Conservation (phyloP, 2,888 invertebrate genomes). For the Epistrophella euchroma region DNA sequence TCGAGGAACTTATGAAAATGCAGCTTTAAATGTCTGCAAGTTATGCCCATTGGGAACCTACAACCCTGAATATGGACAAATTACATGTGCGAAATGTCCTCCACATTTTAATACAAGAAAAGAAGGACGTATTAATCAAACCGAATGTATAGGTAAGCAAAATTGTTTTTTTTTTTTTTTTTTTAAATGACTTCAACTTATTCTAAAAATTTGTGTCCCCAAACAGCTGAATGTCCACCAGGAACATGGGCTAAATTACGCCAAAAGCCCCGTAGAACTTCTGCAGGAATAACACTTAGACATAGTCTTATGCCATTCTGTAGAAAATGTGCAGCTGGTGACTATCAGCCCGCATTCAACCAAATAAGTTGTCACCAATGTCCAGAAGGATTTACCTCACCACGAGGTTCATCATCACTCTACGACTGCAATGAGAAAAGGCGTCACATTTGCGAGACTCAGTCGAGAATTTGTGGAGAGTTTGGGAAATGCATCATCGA, state of each 20-base stretch:
- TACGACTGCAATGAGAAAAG: constrained; percentile 84
- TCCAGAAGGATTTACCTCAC: constrained; percentile 85
- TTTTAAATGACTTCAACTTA: neutral
- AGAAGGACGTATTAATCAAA: constrained; percentile 83
- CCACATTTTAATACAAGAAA: constrained; percentile 85
- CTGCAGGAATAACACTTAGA: constrained; percentile 49
- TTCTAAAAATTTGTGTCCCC: neutral
- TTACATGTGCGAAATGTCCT: constrained; percentile 86
- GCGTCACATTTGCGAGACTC: constrained; percentile 83
- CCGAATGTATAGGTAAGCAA: constrained; percentile 85
- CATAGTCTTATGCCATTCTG: constrained; percentile 86
- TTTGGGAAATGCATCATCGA: constrained; percentile 82
- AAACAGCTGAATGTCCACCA: constrained; percentile 85
- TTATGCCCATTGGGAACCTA: constrained; percentile 87
- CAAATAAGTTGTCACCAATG: constrained; percentile 86
- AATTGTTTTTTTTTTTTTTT: too few species aligned
- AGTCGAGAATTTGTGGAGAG: constrained; percentile 76
- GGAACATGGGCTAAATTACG: constrained; percentile 84
- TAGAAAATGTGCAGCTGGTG: constrained; percentile 86
- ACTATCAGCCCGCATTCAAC: constrained; percentile 86
- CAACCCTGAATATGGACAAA: constrained; percentile 85
- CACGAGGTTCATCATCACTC: constrained; percentile 82
- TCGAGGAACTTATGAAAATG: constrained; percentile 87
- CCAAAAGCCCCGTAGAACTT: constrained; percentile 77
- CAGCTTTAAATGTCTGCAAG: constrained; percentile 85